Percentiles rank a stretch among this genome's conserved stretches.
Conservation (phyloP, 30 jellyfish, hydroid and myxozoan species). For the Chrysaora quinquecirrha region DNA sequence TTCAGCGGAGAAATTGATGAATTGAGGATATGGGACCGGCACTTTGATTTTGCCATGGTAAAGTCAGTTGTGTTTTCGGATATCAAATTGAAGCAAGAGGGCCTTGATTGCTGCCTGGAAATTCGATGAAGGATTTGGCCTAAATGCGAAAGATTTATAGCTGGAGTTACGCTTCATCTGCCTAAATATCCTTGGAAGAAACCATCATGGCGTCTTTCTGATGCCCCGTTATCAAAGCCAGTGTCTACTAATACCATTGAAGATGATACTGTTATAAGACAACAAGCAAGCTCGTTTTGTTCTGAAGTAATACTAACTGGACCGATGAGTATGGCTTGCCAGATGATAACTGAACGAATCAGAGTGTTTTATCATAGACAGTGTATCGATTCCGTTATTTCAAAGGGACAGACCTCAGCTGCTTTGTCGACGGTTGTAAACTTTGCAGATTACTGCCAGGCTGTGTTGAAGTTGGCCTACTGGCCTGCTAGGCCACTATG, state of each 20-base stretch:
- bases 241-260: conserved; percentile 18
- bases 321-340: conserved; percentile 40
- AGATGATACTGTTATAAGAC: conserved; percentile 21
- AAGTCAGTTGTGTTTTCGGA: conserved; percentile 19
- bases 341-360: neutral
- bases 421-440: conserved; percentile 44
- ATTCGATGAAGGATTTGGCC: conserved; percentile 57
- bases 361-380: conserved; percentile 25
- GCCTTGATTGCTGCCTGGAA: conserved; percentile 64
- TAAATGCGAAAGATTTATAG: conserved; percentile 20
- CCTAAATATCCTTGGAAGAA: conserved; percentile 63
- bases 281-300: conserved; percentile 36
- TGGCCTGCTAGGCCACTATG: conserved; percentile 72
- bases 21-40: conserved; percentile 38
- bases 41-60: conserved; percentile 46
- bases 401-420: conserved; percentile 13
- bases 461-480: conserved; percentile 2
- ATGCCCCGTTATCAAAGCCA: conserved; percentile 58
- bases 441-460: conserved; percentile 48
- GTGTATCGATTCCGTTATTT: conserved; percentile 29
- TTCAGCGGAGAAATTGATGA: conserved; percentile 68
- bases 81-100: conserved; percentile 29
- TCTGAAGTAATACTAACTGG: conserved; percentile 35
- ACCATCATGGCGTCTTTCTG: conserved; percentile 51
- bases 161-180: conserved; percentile 40